Percentiles rank a stretch among this genome's conserved stretches.
phyloP scores from a whole-genome alignment of 2,797 vertebrate genomes.

The Channa striata region DNA sequence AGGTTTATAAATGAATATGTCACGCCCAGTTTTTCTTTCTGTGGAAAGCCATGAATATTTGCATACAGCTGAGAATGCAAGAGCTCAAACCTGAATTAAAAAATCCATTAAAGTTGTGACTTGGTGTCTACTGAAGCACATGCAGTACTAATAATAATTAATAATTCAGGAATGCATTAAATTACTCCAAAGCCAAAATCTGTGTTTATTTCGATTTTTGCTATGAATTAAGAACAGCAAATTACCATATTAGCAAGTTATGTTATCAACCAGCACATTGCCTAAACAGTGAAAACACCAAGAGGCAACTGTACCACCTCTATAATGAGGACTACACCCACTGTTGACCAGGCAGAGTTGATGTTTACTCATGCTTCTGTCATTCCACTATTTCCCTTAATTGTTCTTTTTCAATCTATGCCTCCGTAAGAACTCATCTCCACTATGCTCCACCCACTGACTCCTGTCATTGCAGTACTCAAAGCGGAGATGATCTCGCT shows the following conservation, averaged over 20 bases:
- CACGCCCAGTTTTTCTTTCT: constrained; percentile 40
- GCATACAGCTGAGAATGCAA: constrained; percentile 15
- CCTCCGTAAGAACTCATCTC: constrained; percentile 9
- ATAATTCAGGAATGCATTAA: not conserved
- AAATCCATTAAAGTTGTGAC: not conserved
- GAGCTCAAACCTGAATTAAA: not conserved
- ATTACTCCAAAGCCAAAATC: not conserved
- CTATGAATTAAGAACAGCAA: not conserved
- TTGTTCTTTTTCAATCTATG: constrained; percentile 20
- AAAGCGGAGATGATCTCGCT: constrained; percentile 69
- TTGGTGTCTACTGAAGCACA: not conserved
- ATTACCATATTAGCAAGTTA: too few species aligned
- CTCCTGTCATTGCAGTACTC: constrained; percentile 43
- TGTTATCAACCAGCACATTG: not conserved
- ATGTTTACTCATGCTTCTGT: constrained; percentile 61
- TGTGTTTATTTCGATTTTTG: not conserved
- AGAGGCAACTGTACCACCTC: constrained; percentile 9
- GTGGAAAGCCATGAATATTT: constrained; percentile 17
- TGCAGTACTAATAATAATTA: not conserved
- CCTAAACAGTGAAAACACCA: not conserved
- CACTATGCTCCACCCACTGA: constrained; percentile 54
- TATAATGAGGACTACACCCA: constrained; percentile 11
- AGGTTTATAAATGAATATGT: constrained; percentile 68
- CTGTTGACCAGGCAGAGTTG: constrained; percentile 26
- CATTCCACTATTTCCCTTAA: constrained; percentile 51